phyloP scores from a whole-genome alignment of 2,113 vertebrate genomes.

The Elgaria multicarinata region DNA sequence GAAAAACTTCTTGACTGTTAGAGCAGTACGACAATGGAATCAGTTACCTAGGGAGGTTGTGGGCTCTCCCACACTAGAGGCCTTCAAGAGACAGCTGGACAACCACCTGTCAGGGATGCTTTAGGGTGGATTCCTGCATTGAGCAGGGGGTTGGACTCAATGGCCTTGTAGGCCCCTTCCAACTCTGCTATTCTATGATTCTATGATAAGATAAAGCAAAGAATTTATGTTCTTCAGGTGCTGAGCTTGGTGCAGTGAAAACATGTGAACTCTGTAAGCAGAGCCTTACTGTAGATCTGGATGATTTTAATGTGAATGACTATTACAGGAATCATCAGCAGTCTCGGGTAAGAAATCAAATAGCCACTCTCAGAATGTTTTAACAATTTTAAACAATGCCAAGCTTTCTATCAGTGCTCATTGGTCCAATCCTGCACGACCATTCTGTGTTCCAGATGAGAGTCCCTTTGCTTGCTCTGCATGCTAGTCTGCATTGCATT shows the following conservation, averaged over 20 bases:
- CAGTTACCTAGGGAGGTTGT: too few relatives aligned
- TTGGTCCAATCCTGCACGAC: background rate
- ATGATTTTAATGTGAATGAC: constrained; percentile 59
- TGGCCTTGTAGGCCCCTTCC: too few relatives aligned
- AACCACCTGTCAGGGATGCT: too few relatives aligned
- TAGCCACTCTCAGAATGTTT: background rate
- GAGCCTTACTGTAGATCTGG: constrained; percentile 51
- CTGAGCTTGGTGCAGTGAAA: constrained; percentile 62
- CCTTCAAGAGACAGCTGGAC: too few relatives aligned
- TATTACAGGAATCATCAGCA: constrained; percentile 66
- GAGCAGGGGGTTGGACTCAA: too few relatives aligned
- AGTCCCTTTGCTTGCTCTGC: too few relatives aligned
- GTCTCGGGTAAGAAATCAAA: constrained; percentile 58
- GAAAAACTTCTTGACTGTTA: too few relatives aligned
- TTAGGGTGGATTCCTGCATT: too few relatives aligned
- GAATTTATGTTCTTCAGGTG: constrained; percentile 58
- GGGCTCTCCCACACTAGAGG: too few relatives aligned
- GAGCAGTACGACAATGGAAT: too few relatives aligned
- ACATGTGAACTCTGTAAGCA: constrained; percentile 74
- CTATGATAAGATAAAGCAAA: constrained; percentile 4
- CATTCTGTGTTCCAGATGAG: too few relatives aligned
- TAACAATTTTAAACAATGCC: background rate
- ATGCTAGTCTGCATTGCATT: background rate
- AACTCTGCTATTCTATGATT: too few relatives aligned
- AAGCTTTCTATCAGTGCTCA: background rate